These are phyloP conservation scores for Oreohelix idahoensis DNA, from an alignment of 1,140 invertebrate genomes.

Conservation along the genomic window DNA sequence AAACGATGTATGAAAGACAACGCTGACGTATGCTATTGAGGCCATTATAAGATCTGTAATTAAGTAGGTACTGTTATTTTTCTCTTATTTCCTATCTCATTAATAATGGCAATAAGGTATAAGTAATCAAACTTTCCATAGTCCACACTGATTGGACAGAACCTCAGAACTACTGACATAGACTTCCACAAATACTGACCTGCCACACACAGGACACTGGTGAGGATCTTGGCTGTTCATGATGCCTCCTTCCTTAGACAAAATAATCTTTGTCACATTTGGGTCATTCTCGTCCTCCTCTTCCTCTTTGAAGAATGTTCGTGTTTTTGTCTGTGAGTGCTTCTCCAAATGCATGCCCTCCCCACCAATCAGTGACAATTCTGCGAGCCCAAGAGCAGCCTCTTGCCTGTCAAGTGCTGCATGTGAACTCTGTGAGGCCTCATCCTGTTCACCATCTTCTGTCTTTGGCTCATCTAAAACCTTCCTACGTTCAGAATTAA, in stretches of 20 bases:
- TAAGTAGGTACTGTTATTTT: too few relatives aligned
- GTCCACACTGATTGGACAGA: too few relatives aligned
- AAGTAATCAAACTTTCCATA: too few relatives aligned
- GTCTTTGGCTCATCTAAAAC: background rate
- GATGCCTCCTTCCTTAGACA: constrained; percentile 39
- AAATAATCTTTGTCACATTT: constrained; percentile 38
- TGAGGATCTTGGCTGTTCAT: constrained; percentile 43
- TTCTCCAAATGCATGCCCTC: constrained; percentile 14
- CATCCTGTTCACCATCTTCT: background rate
- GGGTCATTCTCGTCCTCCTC: constrained; percentile 39
- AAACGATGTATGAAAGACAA: too few relatives aligned
- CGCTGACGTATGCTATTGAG: too few relatives aligned
- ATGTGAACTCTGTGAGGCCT: constrained; percentile 3
- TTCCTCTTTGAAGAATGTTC: constrained; percentile 35
- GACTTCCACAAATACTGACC: constrained; percentile 16
- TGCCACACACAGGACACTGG: constrained; percentile 35
- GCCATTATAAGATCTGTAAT: too few relatives aligned
- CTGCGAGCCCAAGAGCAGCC: constrained; percentile 32
- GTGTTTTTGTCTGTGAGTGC: background rate
- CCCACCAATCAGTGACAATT: constrained; percentile 25
- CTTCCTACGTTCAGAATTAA: background rate
- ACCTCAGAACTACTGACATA: background rate
- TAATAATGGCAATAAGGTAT: too few relatives aligned
- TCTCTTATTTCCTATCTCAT: too few relatives aligned
- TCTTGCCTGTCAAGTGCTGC: constrained; percentile 27